Conservation (phyloP, 2,113 vertebrate genomes). For the Microtus ochrogaster region DNA sequence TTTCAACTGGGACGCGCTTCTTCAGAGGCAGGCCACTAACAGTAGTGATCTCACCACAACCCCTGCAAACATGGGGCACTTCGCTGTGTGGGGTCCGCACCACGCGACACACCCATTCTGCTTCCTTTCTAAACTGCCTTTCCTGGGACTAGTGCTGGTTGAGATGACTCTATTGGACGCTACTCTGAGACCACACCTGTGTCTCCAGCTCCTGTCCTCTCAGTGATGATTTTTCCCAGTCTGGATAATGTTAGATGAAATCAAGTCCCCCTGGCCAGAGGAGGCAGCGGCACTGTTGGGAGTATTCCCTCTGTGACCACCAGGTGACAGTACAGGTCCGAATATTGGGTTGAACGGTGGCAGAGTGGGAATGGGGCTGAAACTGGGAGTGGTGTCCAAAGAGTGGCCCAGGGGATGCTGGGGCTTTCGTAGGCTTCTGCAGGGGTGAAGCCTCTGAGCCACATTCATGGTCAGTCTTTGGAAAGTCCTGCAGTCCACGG, state of each 20-base stretch:
- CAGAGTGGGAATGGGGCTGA: accelerated
- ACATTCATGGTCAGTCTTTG: background rate
- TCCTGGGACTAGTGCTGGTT: background rate
- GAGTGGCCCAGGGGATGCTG: accelerated
- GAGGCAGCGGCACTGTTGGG: background rate
- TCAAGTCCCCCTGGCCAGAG: background rate
- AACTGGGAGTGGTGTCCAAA: background rate
- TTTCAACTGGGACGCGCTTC: background rate
- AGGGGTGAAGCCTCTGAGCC: background rate
- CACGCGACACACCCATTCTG: accelerated
- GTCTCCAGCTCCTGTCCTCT: background rate
- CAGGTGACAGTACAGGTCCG: conserved; percentile 54
- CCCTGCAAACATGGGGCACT: background rate
- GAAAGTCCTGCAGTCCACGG: background rate
- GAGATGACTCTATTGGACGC: background rate
- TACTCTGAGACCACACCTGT: background rate
- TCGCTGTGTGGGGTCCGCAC: background rate
- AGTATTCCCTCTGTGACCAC: conserved; percentile 14
- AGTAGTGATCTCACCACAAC: background rate
- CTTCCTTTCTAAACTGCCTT: background rate
- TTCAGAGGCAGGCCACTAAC: background rate
- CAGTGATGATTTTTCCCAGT: background rate
- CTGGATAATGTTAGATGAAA: background rate
- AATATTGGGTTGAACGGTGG: background rate
- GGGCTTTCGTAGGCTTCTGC: background rate